Base-by-base conservation (phyloP, 2,113 vertebrate species). In the Actenoides lindsayi region DNA sequence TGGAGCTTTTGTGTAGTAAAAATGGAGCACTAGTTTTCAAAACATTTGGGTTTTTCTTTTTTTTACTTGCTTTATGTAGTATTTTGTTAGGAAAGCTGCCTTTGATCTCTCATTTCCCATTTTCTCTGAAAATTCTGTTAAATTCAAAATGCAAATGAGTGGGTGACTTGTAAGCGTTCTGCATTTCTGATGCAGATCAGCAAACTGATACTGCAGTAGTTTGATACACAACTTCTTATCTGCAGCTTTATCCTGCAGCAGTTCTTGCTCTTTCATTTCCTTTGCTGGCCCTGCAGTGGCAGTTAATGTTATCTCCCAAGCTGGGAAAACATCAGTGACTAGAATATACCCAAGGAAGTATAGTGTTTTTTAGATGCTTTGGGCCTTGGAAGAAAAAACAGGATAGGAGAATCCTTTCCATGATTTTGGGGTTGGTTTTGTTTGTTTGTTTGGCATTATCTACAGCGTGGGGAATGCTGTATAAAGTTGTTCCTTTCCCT, bases 241-340 rank as follows among this genome's bases (percentile, higher is more conserved):
- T 93, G 65, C 71, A 81, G 86, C 87, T 83, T 86, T 65, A 56
- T 80, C 69, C 80, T 54, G 9, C 92, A 84, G 76, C 68, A 63
- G 79, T 73, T 90, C 41, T 92, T 79, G 24, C 73, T 79, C n/a
- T 92, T 92, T 96, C 74, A 79, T 95, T 94, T 96, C 84, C 91
- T 94, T 60, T 83, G 71, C 85, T 92, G 74, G 25, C 65, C 85
- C 84, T 95, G 57, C 85, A 85, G 73, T 48, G 57, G 30, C 62
- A 77, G 46, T 64, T 80, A 63, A 39, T 1, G 1, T 89, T 94
- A 74, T 87, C 74, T 92, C 33, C 63, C 44, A 80, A 79, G 37
- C 3, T 62, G 57, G 65, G 69, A 57, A 65, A 73, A 31, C 79
- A 75, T 51, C 68, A 95, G 42, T 71, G 79, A 59, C 44, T 64